phyloP scores from a whole-genome alignment of 2,888 invertebrate species.

The Lithophane ornitopus region DNA sequence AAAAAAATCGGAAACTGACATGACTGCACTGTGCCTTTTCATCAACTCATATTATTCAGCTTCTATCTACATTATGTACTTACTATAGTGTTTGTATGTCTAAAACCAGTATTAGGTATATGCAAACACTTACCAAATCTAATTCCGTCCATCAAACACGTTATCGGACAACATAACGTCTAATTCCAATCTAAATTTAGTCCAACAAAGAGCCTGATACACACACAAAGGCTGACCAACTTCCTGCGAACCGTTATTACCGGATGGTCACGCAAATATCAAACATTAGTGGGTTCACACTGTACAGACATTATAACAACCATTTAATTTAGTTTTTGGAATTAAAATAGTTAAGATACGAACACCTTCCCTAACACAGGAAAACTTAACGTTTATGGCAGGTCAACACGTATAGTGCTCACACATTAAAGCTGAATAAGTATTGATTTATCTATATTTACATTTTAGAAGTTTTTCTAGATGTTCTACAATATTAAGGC shows the following conservation, averaged over 20 bases:
- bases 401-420: background rate
- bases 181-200: conserved; percentile 38
- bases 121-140: background rate
- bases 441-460: background rate
- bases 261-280: conserved; percentile 40
- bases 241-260: conserved; percentile 46
- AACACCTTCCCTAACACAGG: conserved; percentile 8
- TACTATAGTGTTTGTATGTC: background rate
- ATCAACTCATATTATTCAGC: background rate
- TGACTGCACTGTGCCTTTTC: background rate
- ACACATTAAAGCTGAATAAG: background rate
- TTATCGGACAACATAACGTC: conserved; percentile 14
- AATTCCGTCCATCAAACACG: background rate
- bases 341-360: conserved; percentile 29
- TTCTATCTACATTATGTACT: background rate
- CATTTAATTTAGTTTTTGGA: conserved; percentile 50
- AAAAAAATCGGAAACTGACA: too few species aligned
- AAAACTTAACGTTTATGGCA: conserved; percentile 7
- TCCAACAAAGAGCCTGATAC: conserved; percentile 29
- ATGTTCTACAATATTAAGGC: background rate
- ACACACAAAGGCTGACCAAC: conserved; percentile 30
- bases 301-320: conserved; percentile 7
- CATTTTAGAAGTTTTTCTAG: background rate
- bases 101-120: background rate
- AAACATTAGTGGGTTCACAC: conserved; percentile 32